A percentile compares a stretch with the other conserved stretches of the same genome.
Conservation (phyloP, 2,797 vertebrate species). For the Halcyon leucocephala region DNA sequence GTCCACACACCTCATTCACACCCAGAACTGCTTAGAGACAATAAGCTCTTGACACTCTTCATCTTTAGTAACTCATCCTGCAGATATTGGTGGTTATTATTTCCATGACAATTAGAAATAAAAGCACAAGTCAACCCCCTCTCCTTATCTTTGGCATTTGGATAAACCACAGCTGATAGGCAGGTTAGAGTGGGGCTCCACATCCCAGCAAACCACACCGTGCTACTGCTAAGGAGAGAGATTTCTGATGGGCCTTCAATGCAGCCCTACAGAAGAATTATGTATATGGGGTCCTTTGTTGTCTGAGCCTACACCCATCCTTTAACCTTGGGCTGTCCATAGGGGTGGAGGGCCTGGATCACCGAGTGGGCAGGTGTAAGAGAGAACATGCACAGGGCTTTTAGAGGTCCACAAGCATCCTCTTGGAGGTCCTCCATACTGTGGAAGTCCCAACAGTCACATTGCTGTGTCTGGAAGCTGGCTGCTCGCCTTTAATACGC, state of each 20-base stretch:
- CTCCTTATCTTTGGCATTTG: conserved; percentile 70
- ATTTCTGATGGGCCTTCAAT: neutral
- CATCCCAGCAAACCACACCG: conserved; percentile 12
- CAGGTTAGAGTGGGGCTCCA: conserved; percentile 33
- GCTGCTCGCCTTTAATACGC: conserved; percentile 45
- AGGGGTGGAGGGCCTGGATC: neutral
- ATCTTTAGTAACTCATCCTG: neutral
- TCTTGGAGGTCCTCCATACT: neutral
- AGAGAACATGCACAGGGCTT: neutral
- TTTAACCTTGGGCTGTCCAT: neutral
- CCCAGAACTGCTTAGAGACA: neutral
- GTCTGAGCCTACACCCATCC: neutral
- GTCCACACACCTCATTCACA: conserved; percentile 18
- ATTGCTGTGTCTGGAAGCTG: conserved; percentile 67
- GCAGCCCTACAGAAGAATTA: neutral
- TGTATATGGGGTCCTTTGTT: neutral
- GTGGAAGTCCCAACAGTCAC: conserved; percentile 58
- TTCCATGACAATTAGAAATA: neutral
- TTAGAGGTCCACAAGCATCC: neutral
- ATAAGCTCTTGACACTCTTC: conserved; percentile 20
- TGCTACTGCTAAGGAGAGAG: conserved; percentile 23
- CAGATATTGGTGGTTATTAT: neutral
- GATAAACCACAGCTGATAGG: conserved; percentile 44
- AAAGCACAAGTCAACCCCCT: neutral
- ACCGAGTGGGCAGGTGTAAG: neutral